phyloP scores from a whole-genome alignment of 2,888 invertebrate genomes.

The Aleiodes testaceus region DNA sequence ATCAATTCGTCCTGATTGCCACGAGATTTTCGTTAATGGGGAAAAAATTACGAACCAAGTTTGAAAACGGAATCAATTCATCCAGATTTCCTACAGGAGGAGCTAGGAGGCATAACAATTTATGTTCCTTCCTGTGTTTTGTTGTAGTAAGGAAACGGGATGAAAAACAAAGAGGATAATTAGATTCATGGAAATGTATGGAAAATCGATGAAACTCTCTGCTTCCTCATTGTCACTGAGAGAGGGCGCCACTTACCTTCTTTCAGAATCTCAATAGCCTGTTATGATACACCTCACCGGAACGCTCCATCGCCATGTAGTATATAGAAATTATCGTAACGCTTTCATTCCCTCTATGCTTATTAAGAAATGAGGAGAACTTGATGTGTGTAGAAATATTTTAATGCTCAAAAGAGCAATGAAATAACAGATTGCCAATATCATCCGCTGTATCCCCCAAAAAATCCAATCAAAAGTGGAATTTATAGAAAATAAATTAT shows the following conservation, averaged over 20 bases:
- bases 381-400: constrained; percentile 3
- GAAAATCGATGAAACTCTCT: constrained; percentile 10
- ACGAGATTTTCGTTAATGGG: too few relatives aligned
- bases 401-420: constrained; percentile 1
- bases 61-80: too few relatives aligned
- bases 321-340: constrained; percentile 11
- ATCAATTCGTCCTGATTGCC: too few relatives aligned
- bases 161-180: neutral
- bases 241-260: neutral
- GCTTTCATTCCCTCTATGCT: constrained; percentile 17
- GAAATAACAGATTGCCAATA: neutral
- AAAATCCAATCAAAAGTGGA: too few relatives aligned
- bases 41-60: too few relatives aligned
- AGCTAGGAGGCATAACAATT: neutral
- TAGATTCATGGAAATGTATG: constrained; percentile 21
- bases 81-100: too few relatives aligned
- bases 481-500: too few relatives aligned
- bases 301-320: constrained; percentile 10
- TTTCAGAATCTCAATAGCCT: too few relatives aligned
- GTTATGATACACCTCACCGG: neutral
- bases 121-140: neutral
- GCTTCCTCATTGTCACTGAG: neutral
- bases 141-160: neutral
- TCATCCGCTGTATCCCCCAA: neutral
- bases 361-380: neutral